A percentile compares a stretch with the other conserved stretches of the same genome.
These are phyloP conservation scores for Drosophila aff. DNA, from an alignment of 1,140 invertebrate genomes.

Conservation along the genomic window DNA sequence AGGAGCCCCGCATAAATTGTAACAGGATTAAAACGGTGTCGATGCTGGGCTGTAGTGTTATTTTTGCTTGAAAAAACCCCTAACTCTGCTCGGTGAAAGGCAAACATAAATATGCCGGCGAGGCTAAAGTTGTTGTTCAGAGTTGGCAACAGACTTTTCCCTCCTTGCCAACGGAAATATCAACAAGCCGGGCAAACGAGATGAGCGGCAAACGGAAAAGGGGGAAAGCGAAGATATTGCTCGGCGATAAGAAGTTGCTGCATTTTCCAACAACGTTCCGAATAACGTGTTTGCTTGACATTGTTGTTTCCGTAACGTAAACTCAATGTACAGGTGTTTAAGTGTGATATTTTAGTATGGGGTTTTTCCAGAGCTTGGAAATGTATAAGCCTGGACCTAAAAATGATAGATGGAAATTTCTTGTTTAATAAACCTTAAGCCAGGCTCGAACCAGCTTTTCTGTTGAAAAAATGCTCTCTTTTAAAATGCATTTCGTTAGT, in stretches of 20 bases:
- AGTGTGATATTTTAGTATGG: slow-evolving; percentile 6
- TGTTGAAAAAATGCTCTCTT: neutral
- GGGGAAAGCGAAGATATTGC: slow-evolving; percentile 32
- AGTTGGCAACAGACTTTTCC: slow-evolving; percentile 30
- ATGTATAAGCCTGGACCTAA: neutral
- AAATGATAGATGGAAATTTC: neutral
- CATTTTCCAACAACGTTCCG: slow-evolving; percentile 6
- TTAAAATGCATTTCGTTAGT: neutral
- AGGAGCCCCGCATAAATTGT: slow-evolving; percentile 29
- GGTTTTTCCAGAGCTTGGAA: no score
- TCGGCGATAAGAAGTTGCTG: slow-evolving; percentile 23
- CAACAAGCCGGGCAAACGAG: slow-evolving; percentile 19
- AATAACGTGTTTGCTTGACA: slow-evolving; percentile 23
- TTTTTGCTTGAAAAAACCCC: slow-evolving; percentile 25
- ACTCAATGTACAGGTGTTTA: slow-evolving; percentile 2
- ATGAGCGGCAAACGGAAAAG: slow-evolving; percentile 13
- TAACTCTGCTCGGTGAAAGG: slow-evolving; percentile 12
- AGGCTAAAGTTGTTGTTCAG: slow-evolving; percentile 38
- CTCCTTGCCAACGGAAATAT: slow-evolving; percentile 11
- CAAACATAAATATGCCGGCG: slow-evolving; percentile 39
- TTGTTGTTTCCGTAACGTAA: slow-evolving; percentile 21
- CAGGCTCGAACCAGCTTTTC: no score
- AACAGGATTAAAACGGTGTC: slow-evolving; percentile 48
- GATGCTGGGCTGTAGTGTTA: slow-evolving; percentile 39
- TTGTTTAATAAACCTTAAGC: neutral